phyloP scores from a whole-genome alignment of 2,797 vertebrate species.

The Netta rufina region DNA sequence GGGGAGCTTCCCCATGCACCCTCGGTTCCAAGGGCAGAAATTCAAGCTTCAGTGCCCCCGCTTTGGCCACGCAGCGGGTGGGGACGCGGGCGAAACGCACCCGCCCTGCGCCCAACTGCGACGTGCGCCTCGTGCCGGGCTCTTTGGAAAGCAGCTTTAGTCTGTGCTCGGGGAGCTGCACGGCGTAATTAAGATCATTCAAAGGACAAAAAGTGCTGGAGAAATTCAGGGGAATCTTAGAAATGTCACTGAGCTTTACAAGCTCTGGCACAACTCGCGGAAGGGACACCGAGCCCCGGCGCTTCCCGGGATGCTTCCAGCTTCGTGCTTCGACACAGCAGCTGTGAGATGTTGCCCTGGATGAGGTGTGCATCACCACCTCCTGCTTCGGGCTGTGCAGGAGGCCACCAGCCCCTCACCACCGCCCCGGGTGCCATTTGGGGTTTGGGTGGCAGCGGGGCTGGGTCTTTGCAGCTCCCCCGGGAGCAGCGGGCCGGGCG shows the following conservation, averaged over 20 bases:
- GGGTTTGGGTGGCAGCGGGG: not conserved
- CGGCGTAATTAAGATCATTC: conserved; percentile 69
- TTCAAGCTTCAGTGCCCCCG: not conserved
- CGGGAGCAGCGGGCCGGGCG: not conserved
- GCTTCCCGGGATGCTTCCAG: conserved; percentile 36
- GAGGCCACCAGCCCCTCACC: no score
- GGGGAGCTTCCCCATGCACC: not conserved
- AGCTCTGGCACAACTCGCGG: conserved; percentile 60
- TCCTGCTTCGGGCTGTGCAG: no score
- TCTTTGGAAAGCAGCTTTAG: conserved; percentile 9
- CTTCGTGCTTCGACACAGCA: not conserved
- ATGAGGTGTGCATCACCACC: not conserved
- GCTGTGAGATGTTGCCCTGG: conserved; percentile 61
- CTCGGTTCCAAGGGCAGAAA: not conserved
- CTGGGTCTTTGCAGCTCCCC: not conserved
- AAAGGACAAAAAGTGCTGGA: conserved; percentile 65
- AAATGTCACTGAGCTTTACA: conserved; percentile 68
- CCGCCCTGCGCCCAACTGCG: no score
- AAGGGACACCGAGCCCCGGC: conserved; percentile 59
- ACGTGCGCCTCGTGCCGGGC: no score
- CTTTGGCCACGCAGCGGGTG: not conserved
- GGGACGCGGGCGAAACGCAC: no score
- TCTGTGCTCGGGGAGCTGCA: conserved; percentile 25
- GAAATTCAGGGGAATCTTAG: conserved; percentile 66
- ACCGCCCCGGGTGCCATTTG: accelerated